A percentile compares a stretch with the other conserved stretches of the same genome.
Evolutionary conservation across 2,888 invertebrate genomes (phyloP).

Genomic region (Dascillus cervinus): DNA sequence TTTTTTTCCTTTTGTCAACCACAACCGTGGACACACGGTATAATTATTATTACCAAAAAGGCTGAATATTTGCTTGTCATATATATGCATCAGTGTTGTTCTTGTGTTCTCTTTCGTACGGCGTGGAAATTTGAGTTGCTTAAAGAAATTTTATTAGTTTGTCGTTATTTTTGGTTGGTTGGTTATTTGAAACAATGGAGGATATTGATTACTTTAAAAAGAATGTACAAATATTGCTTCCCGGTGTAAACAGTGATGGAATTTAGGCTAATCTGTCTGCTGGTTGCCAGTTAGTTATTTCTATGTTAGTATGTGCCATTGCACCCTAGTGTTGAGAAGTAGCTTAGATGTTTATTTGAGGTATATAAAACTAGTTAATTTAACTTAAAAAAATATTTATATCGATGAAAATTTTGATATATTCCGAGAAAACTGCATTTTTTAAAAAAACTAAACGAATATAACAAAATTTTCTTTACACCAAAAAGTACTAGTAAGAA

Average conservation of each 20-base stretch:
- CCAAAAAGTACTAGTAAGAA: constrained; percentile 26
- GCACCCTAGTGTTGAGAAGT: constrained; percentile 38
- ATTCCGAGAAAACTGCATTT: too few species aligned
- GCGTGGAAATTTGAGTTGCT: too few species aligned
- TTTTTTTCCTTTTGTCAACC: too few species aligned
- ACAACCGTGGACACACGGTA: too few species aligned
- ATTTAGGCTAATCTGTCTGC: constrained; percentile 41
- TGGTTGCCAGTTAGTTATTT: constrained; percentile 29
- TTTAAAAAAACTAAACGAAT: too few species aligned
- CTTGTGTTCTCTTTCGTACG: too few species aligned
- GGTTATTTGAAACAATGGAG: too few species aligned
- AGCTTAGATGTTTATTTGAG: constrained; percentile 40
- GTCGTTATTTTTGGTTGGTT: too few species aligned
- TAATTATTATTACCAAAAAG: too few species aligned
- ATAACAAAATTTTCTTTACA: constrained; percentile 40
- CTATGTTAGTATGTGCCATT: constrained; percentile 37
- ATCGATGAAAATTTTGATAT: constrained; percentile 37
- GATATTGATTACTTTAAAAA: constrained; percentile 4
- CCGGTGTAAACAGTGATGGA: constrained; percentile 38
- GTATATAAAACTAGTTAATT: constrained; percentile 9
- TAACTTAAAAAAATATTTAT: constrained; percentile 7
- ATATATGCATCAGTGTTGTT: too few species aligned
- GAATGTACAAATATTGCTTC: constrained; percentile 7
- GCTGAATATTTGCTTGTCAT: too few species aligned
- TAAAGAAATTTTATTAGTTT: too few species aligned